A percentile compares a stretch with the other conserved stretches of the same genome.
phyloP scores from a whole-genome alignment of 2,888 invertebrate genomes.

The Ophion ellenae region DNA sequence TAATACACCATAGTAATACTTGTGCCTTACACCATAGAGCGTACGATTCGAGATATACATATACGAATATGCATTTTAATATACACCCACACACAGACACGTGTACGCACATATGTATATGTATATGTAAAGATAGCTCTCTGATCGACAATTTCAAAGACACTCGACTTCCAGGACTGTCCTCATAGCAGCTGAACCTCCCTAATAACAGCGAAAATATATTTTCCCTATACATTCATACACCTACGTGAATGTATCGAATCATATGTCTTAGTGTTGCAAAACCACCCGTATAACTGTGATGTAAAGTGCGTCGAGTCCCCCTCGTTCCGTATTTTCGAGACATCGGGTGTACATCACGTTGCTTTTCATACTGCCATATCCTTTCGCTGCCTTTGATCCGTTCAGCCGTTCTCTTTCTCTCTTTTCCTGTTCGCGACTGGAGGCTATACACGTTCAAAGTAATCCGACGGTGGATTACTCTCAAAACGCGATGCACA shows the following conservation, averaged over 20 bases:
- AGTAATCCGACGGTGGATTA: slow-evolving; percentile 78
- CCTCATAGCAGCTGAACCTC: no score
- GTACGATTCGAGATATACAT: no score
- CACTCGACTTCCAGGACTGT: no score
- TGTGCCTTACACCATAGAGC: no score
- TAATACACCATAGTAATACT: no score
- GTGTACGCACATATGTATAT: no score
- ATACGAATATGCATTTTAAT: no score
- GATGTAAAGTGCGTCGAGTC: slow-evolving; percentile 68
- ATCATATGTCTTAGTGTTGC: slow-evolving; percentile 28
- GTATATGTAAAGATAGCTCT: no score
- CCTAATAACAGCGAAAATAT: no score
- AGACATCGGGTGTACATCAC: slow-evolving; percentile 30
- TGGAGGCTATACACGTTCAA: slow-evolving; percentile 69
- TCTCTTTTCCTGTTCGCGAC: slow-evolving; percentile 3
- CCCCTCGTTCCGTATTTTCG: slow-evolving; percentile 34
- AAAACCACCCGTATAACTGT: slow-evolving; percentile 23
- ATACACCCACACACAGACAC: no score
- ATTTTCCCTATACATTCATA: neutral
- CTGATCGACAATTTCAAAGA: no score
- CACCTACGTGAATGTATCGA: slow-evolving; percentile 48
- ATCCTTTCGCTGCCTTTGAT: slow-evolving; percentile 74
- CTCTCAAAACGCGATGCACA: slow-evolving; percentile 68
- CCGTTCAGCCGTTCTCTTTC: slow-evolving; percentile 71
- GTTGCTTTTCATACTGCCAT: slow-evolving; percentile 33